phyloP scores from a whole-genome alignment of 2,113 vertebrate genomes.

The Catagonus wagneri region DNA sequence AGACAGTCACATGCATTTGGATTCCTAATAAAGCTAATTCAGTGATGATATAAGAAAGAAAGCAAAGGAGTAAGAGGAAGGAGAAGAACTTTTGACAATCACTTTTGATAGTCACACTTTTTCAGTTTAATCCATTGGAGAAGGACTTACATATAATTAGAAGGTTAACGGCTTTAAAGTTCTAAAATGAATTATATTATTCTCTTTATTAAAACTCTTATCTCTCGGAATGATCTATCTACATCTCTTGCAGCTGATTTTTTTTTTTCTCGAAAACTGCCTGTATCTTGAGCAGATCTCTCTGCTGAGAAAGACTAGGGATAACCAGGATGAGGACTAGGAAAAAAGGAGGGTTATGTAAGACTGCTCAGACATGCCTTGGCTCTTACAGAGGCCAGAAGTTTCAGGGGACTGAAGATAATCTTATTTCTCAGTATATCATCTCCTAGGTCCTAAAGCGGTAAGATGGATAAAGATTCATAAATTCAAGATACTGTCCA shows the following conservation, averaged over 20 bases:
- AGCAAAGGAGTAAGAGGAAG: not conserved
- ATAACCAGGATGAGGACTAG: not conserved
- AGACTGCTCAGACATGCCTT: not conserved
- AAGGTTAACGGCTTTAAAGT: not conserved
- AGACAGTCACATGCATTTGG: not conserved
- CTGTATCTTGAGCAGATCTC: not conserved
- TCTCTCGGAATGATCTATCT: not conserved
- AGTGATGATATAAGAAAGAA: not conserved
- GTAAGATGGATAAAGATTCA: not conserved
- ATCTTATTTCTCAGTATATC: not conserved
- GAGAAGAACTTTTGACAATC: too few species aligned
- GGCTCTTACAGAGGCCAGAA: not conserved
- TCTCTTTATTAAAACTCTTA: not conserved
- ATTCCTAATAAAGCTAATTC: slow-evolving; percentile 16
- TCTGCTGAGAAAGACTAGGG: not conserved
- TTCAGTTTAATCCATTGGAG: not conserved
- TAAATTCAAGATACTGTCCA: not conserved
- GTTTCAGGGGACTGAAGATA: not conserved
- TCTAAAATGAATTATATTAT: slow-evolving; percentile 2
- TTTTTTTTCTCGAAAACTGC: not conserved
- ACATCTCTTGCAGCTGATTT: not conserved
- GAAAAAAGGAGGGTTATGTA: not conserved
- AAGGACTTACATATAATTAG: not conserved
- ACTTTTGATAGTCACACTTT: not conserved
- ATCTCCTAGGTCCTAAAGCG: not conserved